Evolutionary conservation across 2,888 invertebrate species (phyloP).

Genomic region (Caenorhabditis sinica): DNA sequence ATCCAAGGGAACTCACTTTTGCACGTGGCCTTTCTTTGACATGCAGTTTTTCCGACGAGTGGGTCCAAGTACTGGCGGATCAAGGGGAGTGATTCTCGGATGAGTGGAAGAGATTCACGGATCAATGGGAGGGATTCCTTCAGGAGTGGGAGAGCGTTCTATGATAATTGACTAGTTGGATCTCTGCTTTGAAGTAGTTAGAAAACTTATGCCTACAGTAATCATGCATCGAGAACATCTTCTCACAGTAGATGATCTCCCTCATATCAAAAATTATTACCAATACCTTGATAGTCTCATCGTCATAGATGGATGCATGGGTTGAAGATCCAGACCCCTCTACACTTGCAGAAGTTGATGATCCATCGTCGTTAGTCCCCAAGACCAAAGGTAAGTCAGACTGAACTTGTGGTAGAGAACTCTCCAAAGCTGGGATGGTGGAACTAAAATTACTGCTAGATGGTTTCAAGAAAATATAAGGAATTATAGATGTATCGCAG

Average conservation of each 20-base stretch:
- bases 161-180: neutral
- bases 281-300: conserved; percentile 39
- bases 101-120: conserved; percentile 69
- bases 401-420: conserved; percentile 41
- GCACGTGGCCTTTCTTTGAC: conserved; percentile 67
- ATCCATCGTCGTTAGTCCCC: conserved; percentile 31
- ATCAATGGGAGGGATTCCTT: conserved; percentile 71
- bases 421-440: conserved; percentile 54
- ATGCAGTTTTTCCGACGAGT: conserved; percentile 45
- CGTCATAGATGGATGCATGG: neutral
- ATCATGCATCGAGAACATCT: no score
- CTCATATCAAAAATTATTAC: neutral
- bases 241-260: no score
- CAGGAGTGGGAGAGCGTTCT: conserved; percentile 68
- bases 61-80: conserved; percentile 68
- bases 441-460: conserved; percentile 61
- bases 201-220: no score
- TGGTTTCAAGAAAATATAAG: no score
- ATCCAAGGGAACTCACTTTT: conserved; percentile 39
- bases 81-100: conserved; percentile 69
- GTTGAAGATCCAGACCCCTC: conserved; percentile 12
- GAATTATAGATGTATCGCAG: no score
- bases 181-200: no score
- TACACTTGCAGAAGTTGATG: neutral
- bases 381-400: conserved; percentile 54